A percentile compares a stretch with the other conserved stretches of the same genome.
These are phyloP conservation scores for Drosophila paulistorum DNA, from an alignment of 1,140 invertebrate genomes.

Conservation along the genomic window DNA sequence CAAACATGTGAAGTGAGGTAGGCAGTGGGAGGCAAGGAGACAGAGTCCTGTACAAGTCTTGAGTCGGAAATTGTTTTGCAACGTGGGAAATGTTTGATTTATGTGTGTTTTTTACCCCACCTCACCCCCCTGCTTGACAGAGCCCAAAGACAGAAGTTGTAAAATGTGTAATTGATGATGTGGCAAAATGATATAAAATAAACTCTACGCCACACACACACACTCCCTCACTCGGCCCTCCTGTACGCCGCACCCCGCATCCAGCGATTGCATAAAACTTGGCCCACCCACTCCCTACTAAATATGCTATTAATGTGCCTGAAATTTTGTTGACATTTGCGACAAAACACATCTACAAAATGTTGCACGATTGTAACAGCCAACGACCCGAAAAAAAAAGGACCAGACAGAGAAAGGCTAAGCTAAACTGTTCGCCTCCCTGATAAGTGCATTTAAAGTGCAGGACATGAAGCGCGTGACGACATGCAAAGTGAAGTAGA, in stretches of 20 bases:
- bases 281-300: constrained; percentile 23
- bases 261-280: background rate
- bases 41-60: constrained; percentile 42
- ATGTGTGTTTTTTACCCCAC: constrained; percentile 56
- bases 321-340: constrained; percentile 75
- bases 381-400: constrained; percentile 15
- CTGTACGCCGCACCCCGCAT: background rate
- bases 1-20: constrained; percentile 13
- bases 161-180: constrained; percentile 81
- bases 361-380: constrained; percentile 51
- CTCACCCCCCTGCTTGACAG: background rate
- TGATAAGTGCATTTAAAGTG: constrained; percentile 76
- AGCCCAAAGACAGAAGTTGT: constrained; percentile 58
- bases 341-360: constrained; percentile 77
- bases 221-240: background rate
- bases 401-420: background rate
- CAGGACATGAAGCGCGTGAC: constrained; percentile 72
- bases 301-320: constrained; percentile 57
- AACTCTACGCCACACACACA: constrained; percentile 1
- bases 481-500: constrained; percentile 65
- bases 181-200: constrained; percentile 71
- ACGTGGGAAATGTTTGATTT: constrained; percentile 81
- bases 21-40: background rate
- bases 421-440: constrained; percentile 24
- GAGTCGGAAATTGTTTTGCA: constrained; percentile 79